phyloP scores from a whole-genome alignment of 2,888 invertebrate species.

The Plusia festucae region DNA sequence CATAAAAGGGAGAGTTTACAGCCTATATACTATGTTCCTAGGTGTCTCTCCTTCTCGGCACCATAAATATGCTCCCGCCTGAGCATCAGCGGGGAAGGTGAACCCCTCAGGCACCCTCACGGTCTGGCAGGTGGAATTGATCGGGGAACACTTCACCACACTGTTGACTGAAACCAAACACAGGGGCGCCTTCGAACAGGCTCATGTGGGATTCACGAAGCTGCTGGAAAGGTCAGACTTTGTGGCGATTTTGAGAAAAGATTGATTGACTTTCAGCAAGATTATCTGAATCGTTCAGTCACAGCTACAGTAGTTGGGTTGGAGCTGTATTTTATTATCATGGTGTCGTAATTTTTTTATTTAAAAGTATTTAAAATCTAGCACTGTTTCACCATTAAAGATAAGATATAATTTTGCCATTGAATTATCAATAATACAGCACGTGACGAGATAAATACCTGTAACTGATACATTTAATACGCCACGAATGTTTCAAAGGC shows the following conservation, averaged over 20 bases:
- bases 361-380: too few species aligned
- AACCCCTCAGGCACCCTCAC: slow-evolving; percentile 71
- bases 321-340: too few species aligned
- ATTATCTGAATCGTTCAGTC: too few species aligned
- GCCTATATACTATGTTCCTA: slow-evolving; percentile 35
- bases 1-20: too few species aligned
- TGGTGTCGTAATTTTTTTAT: too few species aligned
- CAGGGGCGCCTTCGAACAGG: slow-evolving; percentile 99
- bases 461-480: neutral
- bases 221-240: slow-evolving; percentile 90
- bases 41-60: slow-evolving; percentile 92
- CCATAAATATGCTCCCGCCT: slow-evolving; percentile 88
- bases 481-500: neutral
- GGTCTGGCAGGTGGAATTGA: slow-evolving; percentile 84
- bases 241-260: too few species aligned
- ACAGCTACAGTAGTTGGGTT: too few species aligned
- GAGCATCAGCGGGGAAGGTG: slow-evolving; percentile 72
- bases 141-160: slow-evolving; percentile 91
- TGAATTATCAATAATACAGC: neutral
- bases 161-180: slow-evolving; percentile 95
- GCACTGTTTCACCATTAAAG: too few species aligned
- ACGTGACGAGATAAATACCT: neutral
- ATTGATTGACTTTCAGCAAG: too few species aligned
- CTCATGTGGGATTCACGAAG: slow-evolving; percentile 95
- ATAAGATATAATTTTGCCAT: too few species aligned